phyloP scores from a whole-genome alignment of 2,797 vertebrate genomes.

The Coccyzus lansbergi region DNA sequence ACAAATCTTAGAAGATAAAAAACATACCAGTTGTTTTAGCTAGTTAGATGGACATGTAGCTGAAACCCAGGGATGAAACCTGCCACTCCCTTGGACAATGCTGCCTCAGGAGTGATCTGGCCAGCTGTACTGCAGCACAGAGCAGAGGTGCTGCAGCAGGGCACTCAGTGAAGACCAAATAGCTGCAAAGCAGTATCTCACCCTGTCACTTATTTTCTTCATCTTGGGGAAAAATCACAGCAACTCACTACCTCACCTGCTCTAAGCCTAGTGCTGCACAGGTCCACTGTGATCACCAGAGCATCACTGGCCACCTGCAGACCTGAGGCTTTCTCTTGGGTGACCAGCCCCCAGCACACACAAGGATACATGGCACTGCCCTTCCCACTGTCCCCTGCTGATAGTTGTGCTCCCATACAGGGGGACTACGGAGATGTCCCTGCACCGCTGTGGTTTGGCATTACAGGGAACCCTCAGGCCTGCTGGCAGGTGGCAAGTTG shows the following conservation, averaged over 20 bases:
- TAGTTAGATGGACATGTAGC: not conserved
- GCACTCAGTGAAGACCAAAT: fast-evolving
- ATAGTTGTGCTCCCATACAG: fast-evolving
- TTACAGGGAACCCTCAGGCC: not conserved
- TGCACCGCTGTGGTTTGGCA: fast-evolving
- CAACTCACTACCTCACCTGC: not conserved
- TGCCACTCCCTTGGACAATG: fast-evolving
- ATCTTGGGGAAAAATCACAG: not conserved
- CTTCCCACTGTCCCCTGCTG: not conserved
- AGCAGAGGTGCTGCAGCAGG: not conserved
- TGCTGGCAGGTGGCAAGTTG: not conserved
- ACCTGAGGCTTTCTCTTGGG: not conserved
- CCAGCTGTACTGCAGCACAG: fast-evolving
- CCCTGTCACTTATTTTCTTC: not conserved
- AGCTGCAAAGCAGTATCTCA: not conserved
- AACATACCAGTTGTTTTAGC: fast-evolving
- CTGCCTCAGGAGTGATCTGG: not conserved
- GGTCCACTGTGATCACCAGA: not conserved
- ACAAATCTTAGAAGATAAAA: not conserved
- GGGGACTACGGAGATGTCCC: not conserved
- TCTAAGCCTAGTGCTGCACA: not conserved
- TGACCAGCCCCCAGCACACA: not conserved
- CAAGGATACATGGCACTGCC: not conserved
- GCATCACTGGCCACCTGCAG: not conserved
- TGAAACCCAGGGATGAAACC: not conserved